Base-by-base conservation (phyloP, 2,888 invertebrate genomes). In the Apamea epomidion region DNA sequence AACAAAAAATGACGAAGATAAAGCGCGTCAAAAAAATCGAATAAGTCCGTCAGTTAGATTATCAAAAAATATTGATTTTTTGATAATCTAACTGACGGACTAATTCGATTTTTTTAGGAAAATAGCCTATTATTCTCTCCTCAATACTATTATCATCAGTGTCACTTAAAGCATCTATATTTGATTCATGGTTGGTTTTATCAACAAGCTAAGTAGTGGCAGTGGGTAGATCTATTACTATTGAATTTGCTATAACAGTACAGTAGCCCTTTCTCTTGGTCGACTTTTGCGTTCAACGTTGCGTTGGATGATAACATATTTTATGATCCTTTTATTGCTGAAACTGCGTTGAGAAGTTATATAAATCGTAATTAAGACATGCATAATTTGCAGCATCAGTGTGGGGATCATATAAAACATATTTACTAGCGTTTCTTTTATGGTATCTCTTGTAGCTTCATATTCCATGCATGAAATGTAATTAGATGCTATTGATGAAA, bases 321-420 rank as follows among this genome's bases (percentile, higher is more conserved):
- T 86, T 64, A 81, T 72, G 74, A 68, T 72, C 72, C 37, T 81
- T 81, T 86, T 82, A 78, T 74, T 74, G 58, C 74, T 76, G 48
- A 76, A 76, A 64, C 42, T 48, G 58, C 76, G 62, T 68, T 42
- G 14, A 42, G 0, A 21, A 51, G 58, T 62, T 58, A 62, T 72
- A 37, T 51, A 75, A 76, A 25, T 70, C 21, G 32, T 75, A 60
- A 78, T 86, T 69, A 74, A 51, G 18, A 58, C 18, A 72, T 64
- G 72, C 68, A 64, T 74, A 51, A 69, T 72, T 64, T 45, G 65
- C 42, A 51, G 37, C 54, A 62, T 14, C 21, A 73, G 45, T 45
- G 32, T 29, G 16, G 45, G 8, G 1, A 32, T 64, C 32, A 29
- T 73, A 68, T 18, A 21, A 2, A 37, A 62, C 12, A 68, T 42